A percentile compares a stretch with the other conserved stretches of the same genome.
These are phyloP conservation scores for Diplodus puntazzo DNA, from an alignment of 2,797 vertebrate genomes.

Conservation along the genomic window DNA sequence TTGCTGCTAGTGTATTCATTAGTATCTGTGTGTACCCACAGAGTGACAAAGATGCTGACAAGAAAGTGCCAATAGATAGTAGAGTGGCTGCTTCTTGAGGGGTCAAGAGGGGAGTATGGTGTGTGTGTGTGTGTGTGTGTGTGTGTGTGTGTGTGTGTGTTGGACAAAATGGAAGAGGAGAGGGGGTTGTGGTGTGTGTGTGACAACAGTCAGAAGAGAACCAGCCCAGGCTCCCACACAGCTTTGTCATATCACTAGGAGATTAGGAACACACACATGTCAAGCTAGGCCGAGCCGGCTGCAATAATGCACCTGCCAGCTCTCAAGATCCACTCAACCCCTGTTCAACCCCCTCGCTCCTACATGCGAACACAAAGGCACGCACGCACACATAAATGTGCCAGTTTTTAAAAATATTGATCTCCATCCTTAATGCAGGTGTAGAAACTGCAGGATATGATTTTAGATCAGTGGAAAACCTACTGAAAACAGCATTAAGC, in stretches of 20 bases:
- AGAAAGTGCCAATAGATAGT: slow-evolving; percentile 48
- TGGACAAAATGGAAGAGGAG: slow-evolving; percentile 55
- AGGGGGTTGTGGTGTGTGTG: slow-evolving; percentile 43
- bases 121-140: slow-evolving; percentile 44
- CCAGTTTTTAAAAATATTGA: slow-evolving; percentile 33
- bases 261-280: slow-evolving; percentile 84
- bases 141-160: slow-evolving; percentile 34
- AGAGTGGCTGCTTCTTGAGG: slow-evolving; percentile 56
- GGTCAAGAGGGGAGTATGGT: slow-evolving; percentile 70
- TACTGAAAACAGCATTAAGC: background rate
- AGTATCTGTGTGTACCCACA: slow-evolving; percentile 18
- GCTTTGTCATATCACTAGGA: slow-evolving; percentile 85
- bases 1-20: slow-evolving; percentile 16
- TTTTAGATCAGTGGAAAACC: slow-evolving; percentile 29
- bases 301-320: slow-evolving; percentile 86
- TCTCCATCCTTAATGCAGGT: slow-evolving; percentile 7
- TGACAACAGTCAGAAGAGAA: slow-evolving; percentile 75
- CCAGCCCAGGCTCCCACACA: slow-evolving; percentile 76
- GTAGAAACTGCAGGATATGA: background rate
- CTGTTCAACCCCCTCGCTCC: slow-evolving; percentile 56
- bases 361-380: slow-evolving; percentile 48
- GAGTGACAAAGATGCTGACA: slow-evolving; percentile 42
- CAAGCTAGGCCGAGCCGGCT: slow-evolving; percentile 77
- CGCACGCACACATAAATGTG: slow-evolving; percentile 19
- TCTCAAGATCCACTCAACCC: slow-evolving; percentile 78